Percentiles rank a stretch among this genome's conserved stretches.
Evolutionary conservation across 2,797 vertebrate genomes (phyloP).

Genomic region (Myotis pilosus): DNA sequence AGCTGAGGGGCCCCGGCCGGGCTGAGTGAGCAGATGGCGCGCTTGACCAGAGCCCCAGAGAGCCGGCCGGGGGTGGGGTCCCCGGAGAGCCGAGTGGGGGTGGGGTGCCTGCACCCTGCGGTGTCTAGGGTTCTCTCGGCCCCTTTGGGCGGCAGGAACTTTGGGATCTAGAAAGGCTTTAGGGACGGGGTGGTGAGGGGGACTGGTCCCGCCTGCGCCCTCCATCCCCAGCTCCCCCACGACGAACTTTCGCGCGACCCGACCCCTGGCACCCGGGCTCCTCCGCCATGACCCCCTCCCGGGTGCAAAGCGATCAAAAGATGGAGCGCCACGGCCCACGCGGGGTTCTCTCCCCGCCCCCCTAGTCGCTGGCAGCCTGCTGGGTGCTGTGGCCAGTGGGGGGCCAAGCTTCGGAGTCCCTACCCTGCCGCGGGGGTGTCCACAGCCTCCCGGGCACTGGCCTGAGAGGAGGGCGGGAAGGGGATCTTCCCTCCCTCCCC

Average conservation of each 20-base stretch:
- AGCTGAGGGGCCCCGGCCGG: background rate
- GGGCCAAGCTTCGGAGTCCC: background rate
- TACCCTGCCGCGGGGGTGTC: accelerated
- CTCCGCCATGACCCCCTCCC: background rate
- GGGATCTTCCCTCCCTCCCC: background rate
- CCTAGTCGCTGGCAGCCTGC: background rate
- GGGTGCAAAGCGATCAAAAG: background rate
- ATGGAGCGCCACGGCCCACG: background rate
- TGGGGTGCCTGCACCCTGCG: background rate
- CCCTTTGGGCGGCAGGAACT: conserved; percentile 54
- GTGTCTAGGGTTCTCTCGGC: background rate
- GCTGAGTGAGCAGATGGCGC: background rate
- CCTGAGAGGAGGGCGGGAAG: background rate
- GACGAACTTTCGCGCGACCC: background rate
- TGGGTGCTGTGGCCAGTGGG: accelerated
- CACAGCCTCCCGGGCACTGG: background rate
- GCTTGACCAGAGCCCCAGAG: background rate
- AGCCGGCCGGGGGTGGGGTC: too few species aligned
- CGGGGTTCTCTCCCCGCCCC: background rate
- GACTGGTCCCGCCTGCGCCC: background rate
- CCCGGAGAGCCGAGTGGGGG: background rate
- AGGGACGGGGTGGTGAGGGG: background rate
- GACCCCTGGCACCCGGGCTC: background rate
- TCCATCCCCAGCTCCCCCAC: background rate
- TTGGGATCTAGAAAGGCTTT: background rate